Percentiles rank a stretch among this genome's conserved stretches.
These are phyloP conservation scores for Glaucomys volans DNA, from an alignment of 2,113 vertebrate species.

Conservation along the genomic window DNA sequence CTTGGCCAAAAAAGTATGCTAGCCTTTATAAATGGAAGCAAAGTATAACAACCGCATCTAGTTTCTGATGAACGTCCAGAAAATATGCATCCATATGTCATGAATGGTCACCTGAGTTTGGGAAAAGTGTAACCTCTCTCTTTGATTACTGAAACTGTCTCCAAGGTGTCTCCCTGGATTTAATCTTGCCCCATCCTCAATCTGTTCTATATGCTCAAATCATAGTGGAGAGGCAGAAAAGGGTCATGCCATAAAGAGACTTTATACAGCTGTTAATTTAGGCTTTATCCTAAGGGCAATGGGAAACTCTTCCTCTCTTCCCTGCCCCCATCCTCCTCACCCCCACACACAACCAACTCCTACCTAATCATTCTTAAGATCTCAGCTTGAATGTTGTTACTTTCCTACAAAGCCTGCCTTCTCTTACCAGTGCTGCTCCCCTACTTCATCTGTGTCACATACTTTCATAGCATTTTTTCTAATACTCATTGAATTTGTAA, in stretches of 20 bases:
- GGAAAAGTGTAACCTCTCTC: background rate
- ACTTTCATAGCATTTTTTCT: background rate
- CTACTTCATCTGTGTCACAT: background rate
- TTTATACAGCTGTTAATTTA: background rate
- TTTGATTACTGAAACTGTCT: background rate
- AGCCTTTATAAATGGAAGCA: background rate
- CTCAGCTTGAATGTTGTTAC: background rate
- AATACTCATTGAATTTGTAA: background rate
- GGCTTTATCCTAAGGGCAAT: background rate
- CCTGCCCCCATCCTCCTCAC: background rate
- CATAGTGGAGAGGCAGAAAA: background rate
- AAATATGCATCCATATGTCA: background rate
- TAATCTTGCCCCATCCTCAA: background rate
- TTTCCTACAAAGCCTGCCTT: background rate
- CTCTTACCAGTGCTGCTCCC: background rate
- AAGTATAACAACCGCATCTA: background rate
- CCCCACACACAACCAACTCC: background rate
- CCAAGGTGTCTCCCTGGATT: background rate
- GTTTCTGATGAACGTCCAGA: background rate
- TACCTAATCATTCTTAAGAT: background rate
- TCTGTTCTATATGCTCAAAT: background rate
- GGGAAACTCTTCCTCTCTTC: background rate
- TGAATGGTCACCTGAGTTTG: background rate
- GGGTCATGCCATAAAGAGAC: background rate
- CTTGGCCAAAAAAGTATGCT: background rate